These are phyloP conservation scores for Apodemia mormo DNA, from an alignment of 2,888 invertebrate species.

Conservation along the genomic window DNA sequence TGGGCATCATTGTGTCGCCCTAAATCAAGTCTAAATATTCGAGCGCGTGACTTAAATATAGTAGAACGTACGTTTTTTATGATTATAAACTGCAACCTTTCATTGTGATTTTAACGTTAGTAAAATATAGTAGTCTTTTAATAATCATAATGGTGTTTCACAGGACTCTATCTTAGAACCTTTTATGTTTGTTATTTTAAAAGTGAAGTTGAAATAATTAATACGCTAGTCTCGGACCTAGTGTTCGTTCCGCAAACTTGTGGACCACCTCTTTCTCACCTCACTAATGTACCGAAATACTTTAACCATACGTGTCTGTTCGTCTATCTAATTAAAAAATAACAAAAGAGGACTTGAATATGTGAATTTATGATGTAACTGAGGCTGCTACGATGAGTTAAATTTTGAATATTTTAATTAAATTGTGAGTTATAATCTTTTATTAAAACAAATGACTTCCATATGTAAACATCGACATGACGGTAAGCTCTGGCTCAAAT, in stretches of 20 bases:
- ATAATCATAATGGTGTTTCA: background rate
- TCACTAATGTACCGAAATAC: background rate
- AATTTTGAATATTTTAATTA: slow-evolving; percentile 8
- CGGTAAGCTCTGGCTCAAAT: slow-evolving; percentile 10
- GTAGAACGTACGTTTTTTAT: background rate
- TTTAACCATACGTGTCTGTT: background rate
- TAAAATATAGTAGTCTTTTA: background rate
- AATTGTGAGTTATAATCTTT: background rate
- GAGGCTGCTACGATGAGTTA: slow-evolving; percentile 1
- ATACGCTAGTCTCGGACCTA: background rate
- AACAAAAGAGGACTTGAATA: background rate
- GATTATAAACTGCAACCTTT: background rate
- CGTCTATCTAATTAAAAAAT: background rate
- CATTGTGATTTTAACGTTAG: background rate
- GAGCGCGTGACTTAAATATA: too few relatives aligned
- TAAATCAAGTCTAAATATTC: background rate
- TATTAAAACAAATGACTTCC: background rate
- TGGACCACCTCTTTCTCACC: too few relatives aligned
- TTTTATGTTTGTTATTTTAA: background rate
- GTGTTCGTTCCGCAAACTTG: too few relatives aligned
- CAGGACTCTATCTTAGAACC: background rate
- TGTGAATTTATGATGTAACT: background rate
- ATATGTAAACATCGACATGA: background rate
- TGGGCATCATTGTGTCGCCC: too few relatives aligned
- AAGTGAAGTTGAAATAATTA: background rate